Evolutionary conservation across 1,140 invertebrate species (phyloP).

Genomic region (Ctenoplectra terminalis): DNA sequence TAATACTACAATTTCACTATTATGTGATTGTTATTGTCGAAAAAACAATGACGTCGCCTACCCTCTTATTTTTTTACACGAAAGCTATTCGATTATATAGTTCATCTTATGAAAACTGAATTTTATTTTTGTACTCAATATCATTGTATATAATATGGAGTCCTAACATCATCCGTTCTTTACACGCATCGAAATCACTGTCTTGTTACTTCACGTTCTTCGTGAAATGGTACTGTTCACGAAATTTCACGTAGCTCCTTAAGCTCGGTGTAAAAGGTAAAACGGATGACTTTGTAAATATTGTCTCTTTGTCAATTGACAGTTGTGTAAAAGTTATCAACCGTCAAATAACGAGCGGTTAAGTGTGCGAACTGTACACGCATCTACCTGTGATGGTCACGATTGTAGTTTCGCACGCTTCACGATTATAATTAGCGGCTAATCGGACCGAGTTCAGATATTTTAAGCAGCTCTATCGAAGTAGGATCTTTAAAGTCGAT

Average conservation of each 20-base stretch:
- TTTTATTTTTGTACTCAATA: background rate
- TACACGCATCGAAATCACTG: conserved; percentile 33
- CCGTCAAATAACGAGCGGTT: conserved; percentile 28
- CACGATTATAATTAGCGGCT: conserved; percentile 74
- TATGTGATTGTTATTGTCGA: background rate
- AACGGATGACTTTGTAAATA: conserved; percentile 16
- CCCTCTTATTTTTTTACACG: background rate
- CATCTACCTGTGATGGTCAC: conserved; percentile 24
- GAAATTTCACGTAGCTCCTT: background rate
- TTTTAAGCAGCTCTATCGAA: conserved; percentile 58
- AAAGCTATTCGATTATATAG: background rate
- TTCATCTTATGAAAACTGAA: background rate
- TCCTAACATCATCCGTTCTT: background rate
- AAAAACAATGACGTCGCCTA: background rate
- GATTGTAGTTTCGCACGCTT: conserved; percentile 6
- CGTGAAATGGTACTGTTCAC: no score
- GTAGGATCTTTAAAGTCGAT: conserved; percentile 56
- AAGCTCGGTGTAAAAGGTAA: background rate
- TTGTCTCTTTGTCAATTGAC: conserved; percentile 49
- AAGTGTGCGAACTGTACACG: conserved; percentile 33
- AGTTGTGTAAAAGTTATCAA: conserved; percentile 44
- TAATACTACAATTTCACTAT: background rate
- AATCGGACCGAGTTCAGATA: conserved; percentile 70
- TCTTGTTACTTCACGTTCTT: background rate
- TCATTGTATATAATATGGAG: background rate